A percentile compares a stretch with the other conserved stretches of the same genome.
These are phyloP conservation scores for Craseonycteris thonglongyai DNA, from an alignment of 2,113 vertebrate species.

Conservation along the genomic window DNA sequence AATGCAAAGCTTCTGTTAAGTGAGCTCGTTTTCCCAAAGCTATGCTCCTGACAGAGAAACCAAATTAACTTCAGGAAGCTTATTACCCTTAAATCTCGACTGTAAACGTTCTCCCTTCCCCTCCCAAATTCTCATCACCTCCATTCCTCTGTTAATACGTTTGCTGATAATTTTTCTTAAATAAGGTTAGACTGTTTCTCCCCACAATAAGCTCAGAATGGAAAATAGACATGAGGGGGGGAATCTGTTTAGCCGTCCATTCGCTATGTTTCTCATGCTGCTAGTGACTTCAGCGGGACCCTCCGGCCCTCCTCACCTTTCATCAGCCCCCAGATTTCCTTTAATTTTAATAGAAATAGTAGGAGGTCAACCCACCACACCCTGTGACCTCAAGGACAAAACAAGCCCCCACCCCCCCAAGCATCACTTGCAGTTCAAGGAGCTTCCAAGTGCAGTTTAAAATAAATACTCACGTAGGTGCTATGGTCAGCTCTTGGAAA, in stretches of 20 bases:
- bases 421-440: neutral
- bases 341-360: constrained; percentile 50
- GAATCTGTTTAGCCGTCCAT: constrained; percentile 26
- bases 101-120: neutral
- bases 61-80: constrained; percentile 47
- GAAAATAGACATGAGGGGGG: constrained; percentile 23
- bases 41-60: neutral
- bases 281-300: neutral
- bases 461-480: constrained; percentile 34
- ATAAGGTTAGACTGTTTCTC: constrained; percentile 17
- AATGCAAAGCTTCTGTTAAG: neutral
- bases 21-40: neutral
- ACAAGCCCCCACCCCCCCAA: neutral
- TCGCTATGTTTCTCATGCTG: neutral
- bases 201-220: neutral
- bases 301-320: neutral
- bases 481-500: constrained; percentile 23
- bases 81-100: constrained; percentile 46
- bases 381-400: constrained; percentile 3
- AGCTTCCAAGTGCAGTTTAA: constrained; percentile 36
- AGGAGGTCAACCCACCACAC: neutral
- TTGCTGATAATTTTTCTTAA: constrained; percentile 44
- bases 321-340: neutral
- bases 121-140: neutral
- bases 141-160: constrained; percentile 33